Percentiles rank a stretch among this genome's conserved stretches.
These are phyloP conservation scores for Platysteira castanea DNA, from an alignment of 2,113 vertebrate species.

Conservation along the genomic window DNA sequence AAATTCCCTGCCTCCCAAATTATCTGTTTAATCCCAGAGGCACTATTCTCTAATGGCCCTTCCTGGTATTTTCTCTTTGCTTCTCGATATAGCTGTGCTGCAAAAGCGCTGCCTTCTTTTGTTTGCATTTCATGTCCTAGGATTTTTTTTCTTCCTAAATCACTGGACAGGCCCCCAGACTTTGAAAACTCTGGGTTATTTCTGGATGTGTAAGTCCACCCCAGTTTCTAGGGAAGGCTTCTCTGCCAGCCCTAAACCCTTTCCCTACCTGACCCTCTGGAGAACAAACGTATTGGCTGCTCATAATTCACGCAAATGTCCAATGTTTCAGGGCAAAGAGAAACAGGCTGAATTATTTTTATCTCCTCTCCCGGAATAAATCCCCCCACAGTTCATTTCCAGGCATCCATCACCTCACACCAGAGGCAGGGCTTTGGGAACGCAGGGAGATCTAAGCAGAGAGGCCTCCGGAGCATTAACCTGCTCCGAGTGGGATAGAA, in stretches of 20 bases:
- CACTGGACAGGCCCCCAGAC: background rate
- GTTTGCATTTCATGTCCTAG: background rate
- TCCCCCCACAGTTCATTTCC: conserved; percentile 55
- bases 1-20: background rate
- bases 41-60: background rate
- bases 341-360: conserved; percentile 51
- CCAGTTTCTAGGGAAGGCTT: background rate
- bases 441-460: conserved; percentile 5
- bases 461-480: conserved; percentile 11
- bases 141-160: background rate
- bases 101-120: background rate
- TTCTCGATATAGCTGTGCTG: background rate
- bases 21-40: background rate
- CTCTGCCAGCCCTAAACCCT: background rate
- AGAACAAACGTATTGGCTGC: background rate
- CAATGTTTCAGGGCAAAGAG: conserved; percentile 1
- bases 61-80: background rate
- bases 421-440: conserved; percentile 16
- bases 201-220: background rate
- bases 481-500: conserved; percentile 18
- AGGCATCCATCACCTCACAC: conserved; percentile 58
- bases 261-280: conserved; percentile 6
- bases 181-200: conserved; percentile 14
- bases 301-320: conserved; percentile 12
- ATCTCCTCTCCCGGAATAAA: conserved; percentile 51